Evolutionary conservation across 2,888 invertebrate genomes (phyloP), one percentile per base, ranked within the genome.

Genomic region (Acholoe squamosa): DNA sequence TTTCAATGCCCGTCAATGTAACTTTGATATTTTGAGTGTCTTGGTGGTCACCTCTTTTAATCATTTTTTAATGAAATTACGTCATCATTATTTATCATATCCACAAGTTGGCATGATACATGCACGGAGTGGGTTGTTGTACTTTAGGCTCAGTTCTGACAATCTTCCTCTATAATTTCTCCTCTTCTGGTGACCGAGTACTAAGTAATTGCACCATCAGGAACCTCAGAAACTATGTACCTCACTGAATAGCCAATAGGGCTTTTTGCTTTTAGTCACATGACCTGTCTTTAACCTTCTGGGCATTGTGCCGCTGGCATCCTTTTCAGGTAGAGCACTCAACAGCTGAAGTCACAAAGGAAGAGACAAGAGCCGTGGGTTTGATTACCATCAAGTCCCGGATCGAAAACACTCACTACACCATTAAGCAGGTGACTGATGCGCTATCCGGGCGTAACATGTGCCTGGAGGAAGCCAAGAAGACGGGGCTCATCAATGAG

Each of bases 371-470:
- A 31, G 90, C 91, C 3, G 89, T 92, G 0, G 92, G 92, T 28
- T 54, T 92, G 28, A 92, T 92, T 25, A 91, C 91, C 16, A 90
- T 92, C 28, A 91, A 67, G 33, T 34, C 91, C 3, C 52, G 52
- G 12, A 84, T 84, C 0, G 89, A 89, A 31, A 28, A 89, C 31
- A 22, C 43, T n/a, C 80, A 86, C 31, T 90, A 89, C 89, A 71
- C 77, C 0, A 90, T 93, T 76, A 89, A 71, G n/a, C 90, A 91
- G 10, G 93, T 92, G 25, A 86, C 92, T 33, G 93, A 93, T 61
- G 91, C 92, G 0, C 22, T 91, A 14, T 92, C 91, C 5, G 92
- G 92, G 0, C 91, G 91, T 51, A 89, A 89, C 33, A 90, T 93
- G 77, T 71, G 67, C 34, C 51, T 91, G 33, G 86, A 91, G 0